Conservation (phyloP, 2,113 vertebrate species). For the Romanogobio albipinnatus region DNA sequence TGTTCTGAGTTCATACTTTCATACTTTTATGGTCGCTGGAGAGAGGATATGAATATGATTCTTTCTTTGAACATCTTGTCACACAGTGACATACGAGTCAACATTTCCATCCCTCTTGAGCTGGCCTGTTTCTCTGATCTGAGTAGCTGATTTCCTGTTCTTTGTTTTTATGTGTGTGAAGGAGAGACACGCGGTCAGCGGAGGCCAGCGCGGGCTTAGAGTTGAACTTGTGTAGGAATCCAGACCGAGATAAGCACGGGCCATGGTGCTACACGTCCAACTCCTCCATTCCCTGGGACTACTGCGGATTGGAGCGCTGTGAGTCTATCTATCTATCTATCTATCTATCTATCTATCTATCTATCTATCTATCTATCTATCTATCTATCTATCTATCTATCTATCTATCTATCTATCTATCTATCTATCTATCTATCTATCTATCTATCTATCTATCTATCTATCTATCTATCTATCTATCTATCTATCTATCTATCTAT, state of each 20-base stretch:
- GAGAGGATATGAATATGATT: slow-evolving; percentile 50
- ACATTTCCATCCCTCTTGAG: slow-evolving; percentile 57
- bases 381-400: neutral
- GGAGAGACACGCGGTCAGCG: slow-evolving; percentile 74
- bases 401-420: neutral
- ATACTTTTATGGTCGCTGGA: slow-evolving; percentile 64
- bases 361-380: neutral
- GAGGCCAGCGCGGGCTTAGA: slow-evolving; percentile 82
- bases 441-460: neutral
- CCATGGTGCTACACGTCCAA: slow-evolving; percentile 96
- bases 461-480: fast-evolving
- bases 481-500: neutral
- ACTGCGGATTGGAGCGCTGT: slow-evolving; percentile 92
- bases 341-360: neutral
- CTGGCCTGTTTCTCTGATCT: slow-evolving; percentile 10
- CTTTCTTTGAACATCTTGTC: slow-evolving; percentile 63
- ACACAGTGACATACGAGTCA: slow-evolving; percentile 57
- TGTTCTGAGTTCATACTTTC: slow-evolving; percentile 68
- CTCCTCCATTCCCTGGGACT: slow-evolving; percentile 91
- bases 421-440: neutral
- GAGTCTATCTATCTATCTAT: slow-evolving; percentile 61
- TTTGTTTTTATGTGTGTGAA: slow-evolving; percentile 50
- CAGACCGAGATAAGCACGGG: slow-evolving; percentile 93
- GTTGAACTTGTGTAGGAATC: slow-evolving; percentile 94
- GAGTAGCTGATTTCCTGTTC: slow-evolving; percentile 25